These are phyloP conservation scores for Euclidia mi DNA, from an alignment of 2,888 invertebrate genomes.

Conservation along the genomic window DNA sequence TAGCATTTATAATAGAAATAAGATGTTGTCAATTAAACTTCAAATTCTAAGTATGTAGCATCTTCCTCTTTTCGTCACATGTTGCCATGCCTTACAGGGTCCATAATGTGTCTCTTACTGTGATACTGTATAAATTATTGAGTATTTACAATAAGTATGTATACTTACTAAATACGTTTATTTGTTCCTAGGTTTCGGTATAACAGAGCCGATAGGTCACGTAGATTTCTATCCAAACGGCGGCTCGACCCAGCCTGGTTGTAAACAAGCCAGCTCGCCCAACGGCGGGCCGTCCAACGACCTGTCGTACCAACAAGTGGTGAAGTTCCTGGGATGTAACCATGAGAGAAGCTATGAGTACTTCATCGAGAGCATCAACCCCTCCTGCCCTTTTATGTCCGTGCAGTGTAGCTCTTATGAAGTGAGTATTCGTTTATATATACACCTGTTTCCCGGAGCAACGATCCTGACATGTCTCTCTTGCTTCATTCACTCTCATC, in stretches of 20 bases:
- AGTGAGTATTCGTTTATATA: slow-evolving; percentile 73
- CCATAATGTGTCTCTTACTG: too few species aligned
- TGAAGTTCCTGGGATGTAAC: slow-evolving; percentile 95
- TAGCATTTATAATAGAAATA: too few species aligned
- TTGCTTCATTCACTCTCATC: too few species aligned
- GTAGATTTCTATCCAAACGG: slow-evolving; percentile 98
- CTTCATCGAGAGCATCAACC: slow-evolving; percentile 95
- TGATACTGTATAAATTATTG: too few species aligned
- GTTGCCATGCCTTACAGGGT: too few species aligned
- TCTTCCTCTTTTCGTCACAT: too few species aligned
- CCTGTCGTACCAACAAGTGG: slow-evolving; percentile 81
- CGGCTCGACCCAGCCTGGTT: slow-evolving; percentile 92
- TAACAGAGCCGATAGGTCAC: slow-evolving; percentile 95
- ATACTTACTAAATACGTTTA: not conserved
- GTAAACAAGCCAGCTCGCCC: slow-evolving; percentile 66
- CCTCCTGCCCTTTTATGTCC: slow-evolving; percentile 93
- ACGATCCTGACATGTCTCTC: too few species aligned
- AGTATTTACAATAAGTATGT: not conserved
- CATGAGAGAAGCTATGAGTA: slow-evolving; percentile 96
- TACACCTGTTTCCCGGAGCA: too few species aligned
- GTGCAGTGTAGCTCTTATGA: slow-evolving; percentile 95
- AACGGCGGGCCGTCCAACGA: slow-evolving; percentile 59
- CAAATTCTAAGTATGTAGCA: too few species aligned
- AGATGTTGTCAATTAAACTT: too few species aligned
- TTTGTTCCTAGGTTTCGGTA: slow-evolving; percentile 91